Conservation (phyloP, 2,113 vertebrate species). For the Ahaetulla prasina region DNA sequence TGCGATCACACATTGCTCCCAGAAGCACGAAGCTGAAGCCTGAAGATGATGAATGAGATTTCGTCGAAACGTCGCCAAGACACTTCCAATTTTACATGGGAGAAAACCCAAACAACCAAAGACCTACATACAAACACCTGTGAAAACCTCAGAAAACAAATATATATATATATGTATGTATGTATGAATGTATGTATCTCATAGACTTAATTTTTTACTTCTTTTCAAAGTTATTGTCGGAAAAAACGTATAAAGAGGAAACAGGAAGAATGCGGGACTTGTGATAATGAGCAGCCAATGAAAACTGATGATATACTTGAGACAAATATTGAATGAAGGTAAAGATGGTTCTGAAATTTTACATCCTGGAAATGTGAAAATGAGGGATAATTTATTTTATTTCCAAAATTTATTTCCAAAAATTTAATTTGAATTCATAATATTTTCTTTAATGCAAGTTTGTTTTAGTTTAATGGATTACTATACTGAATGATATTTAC, state of each 20-base stretch:
- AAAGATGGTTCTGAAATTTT: neutral
- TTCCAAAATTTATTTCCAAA: neutral
- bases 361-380: neutral
- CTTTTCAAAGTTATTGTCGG: constrained; percentile 52
- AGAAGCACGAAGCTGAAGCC: too few species aligned
- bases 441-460: neutral
- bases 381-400: neutral
- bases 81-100: too few species aligned
- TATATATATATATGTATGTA: too few species aligned
- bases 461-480: neutral
- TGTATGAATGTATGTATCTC: neutral
- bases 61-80: too few species aligned
- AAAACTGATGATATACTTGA: constrained; percentile 52
- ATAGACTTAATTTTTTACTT: constrained; percentile 18
- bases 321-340: constrained; percentile 52
- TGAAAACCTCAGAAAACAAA: neutral
- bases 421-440: neutral
- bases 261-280: constrained; percentile 46
- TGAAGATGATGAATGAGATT: too few species aligned
- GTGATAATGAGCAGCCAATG: constrained; percentile 45
- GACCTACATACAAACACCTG: too few species aligned
- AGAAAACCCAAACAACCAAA: too few species aligned
- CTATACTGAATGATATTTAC: neutral
- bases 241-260: constrained; percentile 41
- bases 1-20: too few species aligned